Percentiles rank a stretch among this genome's conserved stretches.
phyloP scores from a whole-genome alignment of 2,888 invertebrate species.

The Chymomyza fuscimana region DNA sequence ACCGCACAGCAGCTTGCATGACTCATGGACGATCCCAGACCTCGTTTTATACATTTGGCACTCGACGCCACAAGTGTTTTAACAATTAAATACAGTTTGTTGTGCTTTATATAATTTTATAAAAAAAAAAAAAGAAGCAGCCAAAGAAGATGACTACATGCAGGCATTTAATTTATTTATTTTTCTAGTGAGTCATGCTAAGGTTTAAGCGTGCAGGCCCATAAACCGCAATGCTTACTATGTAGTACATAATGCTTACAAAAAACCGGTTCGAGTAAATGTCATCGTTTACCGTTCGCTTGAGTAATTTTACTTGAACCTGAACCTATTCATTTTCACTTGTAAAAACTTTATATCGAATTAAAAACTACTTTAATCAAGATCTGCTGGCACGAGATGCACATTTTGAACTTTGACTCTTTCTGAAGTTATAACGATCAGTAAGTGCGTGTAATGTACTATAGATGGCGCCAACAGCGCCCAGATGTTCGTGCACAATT shows the following conservation, averaged over 20 bases:
- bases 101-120: slow-evolving; percentile 26
- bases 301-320: slow-evolving; percentile 11
- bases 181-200: slow-evolving; percentile 50
- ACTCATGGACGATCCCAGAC: slow-evolving; percentile 38
- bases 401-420: background rate
- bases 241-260: background rate
- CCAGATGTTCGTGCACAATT: slow-evolving; percentile 35
- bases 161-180: slow-evolving; percentile 9
- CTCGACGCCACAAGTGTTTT: slow-evolving; percentile 24
- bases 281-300: slow-evolving; percentile 39
- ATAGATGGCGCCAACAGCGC: background rate
- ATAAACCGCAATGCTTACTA: slow-evolving; percentile 1
- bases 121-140: background rate
- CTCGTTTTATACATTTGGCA: slow-evolving; percentile 31
- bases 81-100: slow-evolving; percentile 44
- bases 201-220: slow-evolving; percentile 22
- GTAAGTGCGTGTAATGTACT: background rate
- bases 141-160: slow-evolving; percentile 31
- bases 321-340: slow-evolving; percentile 12
- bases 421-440: background rate
- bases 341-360: slow-evolving; percentile 34
- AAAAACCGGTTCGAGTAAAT: slow-evolving; percentile 52
- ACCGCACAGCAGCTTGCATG: slow-evolving; percentile 29
- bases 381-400: background rate
- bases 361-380: background rate